Percentiles rank a stretch among this genome's conserved stretches.
phyloP scores from a whole-genome alignment of 1,140 invertebrate species.

The Drosophila rhopaloa region DNA sequence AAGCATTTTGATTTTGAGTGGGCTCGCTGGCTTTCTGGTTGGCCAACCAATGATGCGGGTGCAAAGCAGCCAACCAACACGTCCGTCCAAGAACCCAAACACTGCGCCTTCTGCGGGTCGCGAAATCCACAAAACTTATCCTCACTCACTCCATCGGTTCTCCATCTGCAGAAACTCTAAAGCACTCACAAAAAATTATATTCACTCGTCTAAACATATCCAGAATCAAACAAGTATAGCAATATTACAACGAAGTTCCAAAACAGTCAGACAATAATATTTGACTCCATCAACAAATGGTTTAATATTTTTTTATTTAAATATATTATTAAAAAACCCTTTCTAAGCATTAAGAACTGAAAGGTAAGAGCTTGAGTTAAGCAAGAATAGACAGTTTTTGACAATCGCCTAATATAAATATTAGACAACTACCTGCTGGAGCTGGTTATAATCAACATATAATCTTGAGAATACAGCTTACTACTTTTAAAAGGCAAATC shows the following conservation, averaged over 20 bases:
- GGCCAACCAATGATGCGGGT: conserved; percentile 26
- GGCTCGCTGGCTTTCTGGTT: conserved; percentile 5
- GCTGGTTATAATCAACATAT: too few relatives aligned
- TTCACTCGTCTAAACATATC: neutral
- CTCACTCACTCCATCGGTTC: conserved; percentile 20
- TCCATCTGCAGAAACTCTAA: neutral
- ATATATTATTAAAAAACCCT: too few relatives aligned
- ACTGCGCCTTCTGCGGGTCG: conserved; percentile 29
- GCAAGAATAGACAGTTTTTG: too few relatives aligned
- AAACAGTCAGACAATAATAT: neutral
- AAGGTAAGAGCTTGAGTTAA: too few relatives aligned
- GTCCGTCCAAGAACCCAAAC: conserved; percentile 19
- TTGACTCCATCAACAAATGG: too few relatives aligned
- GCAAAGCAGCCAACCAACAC: conserved; percentile 21
- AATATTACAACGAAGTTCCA: neutral
- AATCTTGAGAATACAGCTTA: too few relatives aligned
- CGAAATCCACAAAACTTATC: conserved; percentile 41
- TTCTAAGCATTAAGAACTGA: too few relatives aligned
- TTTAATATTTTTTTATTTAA: too few relatives aligned
- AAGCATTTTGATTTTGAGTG: conserved; percentile 3
- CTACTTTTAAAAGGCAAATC: too few relatives aligned
- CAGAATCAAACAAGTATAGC: too few relatives aligned
- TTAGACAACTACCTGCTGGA: too few relatives aligned
- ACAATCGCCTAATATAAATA: too few relatives aligned
- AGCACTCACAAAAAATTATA: neutral